Base-by-base conservation (phyloP, 1,140 invertebrate species). In the Oedothorax gibbosus region DNA sequence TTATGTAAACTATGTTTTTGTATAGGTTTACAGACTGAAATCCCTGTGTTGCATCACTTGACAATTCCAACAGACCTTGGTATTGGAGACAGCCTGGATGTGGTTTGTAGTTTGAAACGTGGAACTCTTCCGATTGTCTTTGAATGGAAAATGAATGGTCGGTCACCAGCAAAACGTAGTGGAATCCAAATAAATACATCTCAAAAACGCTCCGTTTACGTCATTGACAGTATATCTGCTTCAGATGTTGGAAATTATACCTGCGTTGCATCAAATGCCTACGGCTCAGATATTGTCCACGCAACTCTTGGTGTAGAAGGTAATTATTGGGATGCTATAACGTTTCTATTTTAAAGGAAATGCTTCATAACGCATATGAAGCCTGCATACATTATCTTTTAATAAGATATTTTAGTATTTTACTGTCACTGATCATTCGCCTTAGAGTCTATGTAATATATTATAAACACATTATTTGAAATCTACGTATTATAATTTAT, bases 161-260 rank as follows among this genome's bases (percentile, higher is more conserved):
- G 14, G 18, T 8, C 11, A 66, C 20, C 65, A 12, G 7, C 6
- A 7, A 57, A 60, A 69, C 64, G 21, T 20, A 7, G 51, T 20
- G 62, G 65, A 54, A 21, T 79, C 51, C 79, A 57, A 53, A 79
- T 66, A 10, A 79, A 68, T 11, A 65, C 76, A 51, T 79, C 76
- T 0, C 35, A n/a, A 20, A 79, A 79, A 21, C 15, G 62, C 9
- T 79, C 76, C 15, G 64, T 53, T 66, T 79, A 66, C 57, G 53
- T 66, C 4, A 79, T 79, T 54, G 76, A 66, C 14, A 79, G 76
- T 35, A 65, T 79, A 18, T 51, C 62, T 1, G 49, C 76, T 2
- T n/a, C 12, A 6, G 62, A 87, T 57, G 62, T 86, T 9, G 86
- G 76, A 14, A 87, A 86, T 57, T 87, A 87, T 53, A 83, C 84